These are phyloP conservation scores for Tenthredo mesomela DNA, from an alignment of 2,888 invertebrate genomes.

Conservation along the genomic window DNA sequence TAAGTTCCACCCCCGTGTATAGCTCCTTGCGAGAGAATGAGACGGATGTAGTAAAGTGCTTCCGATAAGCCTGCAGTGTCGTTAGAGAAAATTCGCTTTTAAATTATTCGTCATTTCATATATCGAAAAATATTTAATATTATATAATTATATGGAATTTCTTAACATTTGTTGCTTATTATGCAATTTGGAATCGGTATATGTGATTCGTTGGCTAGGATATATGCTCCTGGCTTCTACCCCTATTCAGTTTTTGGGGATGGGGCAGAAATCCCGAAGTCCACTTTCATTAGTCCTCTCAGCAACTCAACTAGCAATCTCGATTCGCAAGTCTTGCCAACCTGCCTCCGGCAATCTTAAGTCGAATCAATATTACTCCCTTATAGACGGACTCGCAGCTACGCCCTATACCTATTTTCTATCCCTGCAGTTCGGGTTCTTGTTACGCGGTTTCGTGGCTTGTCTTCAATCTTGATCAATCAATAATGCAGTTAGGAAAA, in stretches of 20 bases:
- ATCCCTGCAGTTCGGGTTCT: not conserved
- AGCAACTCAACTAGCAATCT: constrained; percentile 59
- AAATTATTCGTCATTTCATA: too few species aligned
- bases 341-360: constrained; percentile 58
- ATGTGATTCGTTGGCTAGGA: not conserved
- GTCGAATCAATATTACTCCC: constrained; percentile 61
- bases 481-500: not conserved
- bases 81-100: too few species aligned
- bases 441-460: not conserved
- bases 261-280: constrained; percentile 11
- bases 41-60: not conserved
- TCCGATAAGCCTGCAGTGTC: too few species aligned
- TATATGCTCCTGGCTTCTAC: not conserved
- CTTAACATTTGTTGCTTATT: not conserved
- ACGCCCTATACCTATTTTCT: not conserved
- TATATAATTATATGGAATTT: not conserved
- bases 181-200: not conserved
- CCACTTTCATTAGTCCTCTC: constrained; percentile 53
- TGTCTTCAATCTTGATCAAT: not conserved
- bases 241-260: not conserved
- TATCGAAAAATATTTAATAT: too few species aligned
- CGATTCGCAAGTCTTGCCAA: constrained; percentile 57
- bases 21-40: not conserved
- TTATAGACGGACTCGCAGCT: not conserved
- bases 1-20: not conserved